Evolutionary conservation across 2,888 invertebrate genomes (phyloP), one percentile per base, ranked within the genome.

Genomic region (Cerastoderma edule): DNA sequence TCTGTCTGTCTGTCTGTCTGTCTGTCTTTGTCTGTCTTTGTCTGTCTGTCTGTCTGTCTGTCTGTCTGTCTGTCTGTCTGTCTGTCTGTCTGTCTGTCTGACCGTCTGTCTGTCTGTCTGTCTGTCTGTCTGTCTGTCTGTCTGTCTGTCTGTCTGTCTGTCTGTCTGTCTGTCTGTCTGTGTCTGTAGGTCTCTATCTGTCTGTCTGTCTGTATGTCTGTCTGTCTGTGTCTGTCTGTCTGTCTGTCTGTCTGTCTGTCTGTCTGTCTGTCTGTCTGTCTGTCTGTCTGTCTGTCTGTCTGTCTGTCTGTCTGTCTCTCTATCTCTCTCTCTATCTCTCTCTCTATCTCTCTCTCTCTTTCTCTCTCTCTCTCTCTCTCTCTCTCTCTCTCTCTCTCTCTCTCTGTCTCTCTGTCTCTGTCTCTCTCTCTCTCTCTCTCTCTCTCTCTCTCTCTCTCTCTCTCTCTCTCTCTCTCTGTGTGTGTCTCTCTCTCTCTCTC

Each of bases 11-110:
- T n/a, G n/a, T n/a, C n/a, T n/a, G n/a, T n/a, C n/a, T n/a, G n/a
- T n/a, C n/a, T n/a, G n/a, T n/a, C n/a, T n/a, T n/a, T n/a, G n/a
- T n/a, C n/a, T n/a, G n/a, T n/a, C n/a, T n/a, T n/a, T n/a, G n/a
- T n/a, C n/a, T 44, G 19, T 44, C 44, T 44, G 44, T 44, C 44
- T 44, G 44, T 44, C 44, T 44, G 44, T 44, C 44, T 44, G 44
- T 44, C 44, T 44, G 44, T 44, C 44, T 44, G 44, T 44, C 44
- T 44, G 44, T 44, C 44, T 44, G 44, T 44, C 44, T 44, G 44
- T 44, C 44, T 44, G 44, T 44, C 44, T 44, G 44, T 44, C 44
- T n/a, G n/a, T n/a, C n/a, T n/a, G n/a, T n/a, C n/a, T n/a, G n/a
- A n/a, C n/a, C n/a, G n/a, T n/a, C n/a, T n/a, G n/a, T n/a, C n/a